Evolutionary conservation across 2,888 invertebrate species (phyloP).

Genomic region (Acleris literana): DNA sequence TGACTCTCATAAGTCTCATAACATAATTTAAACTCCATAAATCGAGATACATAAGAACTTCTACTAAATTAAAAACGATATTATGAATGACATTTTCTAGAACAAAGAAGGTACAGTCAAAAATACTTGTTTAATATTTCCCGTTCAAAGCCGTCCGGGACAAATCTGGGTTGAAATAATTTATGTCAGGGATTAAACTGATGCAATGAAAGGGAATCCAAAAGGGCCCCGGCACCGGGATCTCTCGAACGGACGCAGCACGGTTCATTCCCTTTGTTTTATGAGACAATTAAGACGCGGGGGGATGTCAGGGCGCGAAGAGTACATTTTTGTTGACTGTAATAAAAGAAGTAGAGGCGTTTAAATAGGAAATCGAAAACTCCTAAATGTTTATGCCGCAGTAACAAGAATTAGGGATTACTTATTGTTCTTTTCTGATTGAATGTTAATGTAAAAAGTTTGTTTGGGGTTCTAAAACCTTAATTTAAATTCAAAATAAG

Average conservation of each 20-base stretch:
- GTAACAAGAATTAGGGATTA: constrained; percentile 46
- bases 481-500: too few relatives aligned
- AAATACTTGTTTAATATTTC: neutral
- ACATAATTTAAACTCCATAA: too few relatives aligned
- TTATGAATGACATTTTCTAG: neutral
- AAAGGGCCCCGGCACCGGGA: constrained; percentile 50
- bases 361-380: constrained; percentile 69
- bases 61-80: neutral
- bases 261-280: constrained; percentile 71
- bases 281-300: constrained; percentile 69
- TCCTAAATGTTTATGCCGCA: constrained; percentile 60
- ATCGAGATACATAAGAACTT: too few relatives aligned
- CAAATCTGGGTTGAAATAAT: constrained; percentile 52
- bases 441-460: constrained; percentile 29
- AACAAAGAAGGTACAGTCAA: too few relatives aligned
- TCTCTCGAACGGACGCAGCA: constrained; percentile 49
- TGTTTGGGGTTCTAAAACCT: constrained; percentile 18
- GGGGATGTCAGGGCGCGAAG: constrained; percentile 57
- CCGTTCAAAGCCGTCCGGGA: constrained; percentile 43
- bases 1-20: too few relatives aligned
- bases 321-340: constrained; percentile 62
- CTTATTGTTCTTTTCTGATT: constrained; percentile 34
- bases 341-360: constrained; percentile 62
- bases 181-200: constrained; percentile 54
- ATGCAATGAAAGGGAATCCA: constrained; percentile 52